Conservation (phyloP, 2,113 vertebrate genomes). For the Thinocorus orbignyianus region DNA sequence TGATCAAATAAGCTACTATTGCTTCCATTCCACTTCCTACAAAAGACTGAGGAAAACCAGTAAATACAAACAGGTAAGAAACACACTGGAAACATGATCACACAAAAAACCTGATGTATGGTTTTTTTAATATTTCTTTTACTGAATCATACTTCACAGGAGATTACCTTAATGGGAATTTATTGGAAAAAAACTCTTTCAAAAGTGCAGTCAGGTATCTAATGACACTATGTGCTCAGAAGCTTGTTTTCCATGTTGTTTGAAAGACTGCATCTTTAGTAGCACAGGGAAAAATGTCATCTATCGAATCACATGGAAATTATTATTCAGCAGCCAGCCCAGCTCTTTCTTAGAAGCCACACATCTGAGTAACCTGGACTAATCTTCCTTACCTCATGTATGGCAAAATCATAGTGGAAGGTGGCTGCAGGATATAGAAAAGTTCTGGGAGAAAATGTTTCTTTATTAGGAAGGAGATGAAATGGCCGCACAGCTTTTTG, state of each 20-base stretch:
- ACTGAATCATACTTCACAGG: neutral
- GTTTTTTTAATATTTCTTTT: neutral
- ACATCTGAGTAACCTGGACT: neutral
- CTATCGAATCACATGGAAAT: neutral
- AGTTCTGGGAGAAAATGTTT: neutral
- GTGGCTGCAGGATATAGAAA: neutral
- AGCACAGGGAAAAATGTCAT: neutral
- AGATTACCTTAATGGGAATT: neutral
- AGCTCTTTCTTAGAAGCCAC: neutral
- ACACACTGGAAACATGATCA: neutral
- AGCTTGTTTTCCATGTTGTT: neutral
- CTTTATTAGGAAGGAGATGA: neutral
- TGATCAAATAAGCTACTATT: neutral
- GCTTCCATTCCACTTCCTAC: neutral
- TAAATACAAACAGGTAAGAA: neutral
- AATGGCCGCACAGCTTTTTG: neutral
- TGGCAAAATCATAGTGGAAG: neutral
- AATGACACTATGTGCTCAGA: neutral
- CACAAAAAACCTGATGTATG: neutral
- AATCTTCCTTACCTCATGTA: neutral
- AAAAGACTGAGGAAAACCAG: neutral
- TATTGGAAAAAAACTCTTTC: neutral
- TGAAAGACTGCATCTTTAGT: neutral
- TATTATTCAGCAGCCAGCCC: neutral
- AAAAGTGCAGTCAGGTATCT: neutral